A percentile compares a stretch with the other conserved stretches of the same genome.
phyloP scores from a whole-genome alignment of 1,140 invertebrate genomes.

The Drosophila pseudoananassae region DNA sequence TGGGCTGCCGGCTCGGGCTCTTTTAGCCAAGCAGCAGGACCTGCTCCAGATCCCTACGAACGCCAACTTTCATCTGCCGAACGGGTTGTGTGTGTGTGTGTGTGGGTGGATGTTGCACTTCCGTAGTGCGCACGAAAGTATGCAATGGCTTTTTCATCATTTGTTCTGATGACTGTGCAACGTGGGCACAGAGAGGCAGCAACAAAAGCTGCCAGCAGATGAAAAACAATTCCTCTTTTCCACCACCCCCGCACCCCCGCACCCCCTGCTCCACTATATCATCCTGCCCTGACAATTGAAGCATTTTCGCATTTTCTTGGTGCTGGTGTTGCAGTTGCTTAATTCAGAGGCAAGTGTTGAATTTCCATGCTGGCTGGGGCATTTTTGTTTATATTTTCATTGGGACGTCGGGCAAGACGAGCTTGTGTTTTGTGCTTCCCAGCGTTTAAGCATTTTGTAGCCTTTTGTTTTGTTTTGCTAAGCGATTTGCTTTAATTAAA shows the following conservation, averaged over 20 bases:
- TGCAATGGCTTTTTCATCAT: conserved; percentile 81
- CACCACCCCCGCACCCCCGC: no score
- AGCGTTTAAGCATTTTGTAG: conserved; percentile 68
- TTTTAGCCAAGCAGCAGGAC: conserved; percentile 7
- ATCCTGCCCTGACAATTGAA: conserved; percentile 49
- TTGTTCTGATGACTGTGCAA: conserved; percentile 74
- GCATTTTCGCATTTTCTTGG: conserved; percentile 58
- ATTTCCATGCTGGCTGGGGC: conserved; percentile 67
- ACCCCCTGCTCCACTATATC: background rate
- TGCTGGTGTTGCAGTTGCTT: conserved; percentile 66
- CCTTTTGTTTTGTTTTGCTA: conserved; percentile 74
- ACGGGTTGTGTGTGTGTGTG: conserved; percentile 29
- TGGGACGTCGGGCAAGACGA: conserved; percentile 17
- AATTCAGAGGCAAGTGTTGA: conserved; percentile 78
- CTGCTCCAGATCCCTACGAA: conserved; percentile 13
- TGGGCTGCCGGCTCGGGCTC: conserved; percentile 53
- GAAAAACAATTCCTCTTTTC: conserved; percentile 71
- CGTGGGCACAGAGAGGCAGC: conserved; percentile 69
- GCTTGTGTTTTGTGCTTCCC: conserved; percentile 36
- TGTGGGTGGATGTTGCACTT: conserved; percentile 56
- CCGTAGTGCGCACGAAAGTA: conserved; percentile 77
- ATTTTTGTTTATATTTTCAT: conserved; percentile 73
- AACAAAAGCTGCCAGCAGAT: conserved; percentile 67
- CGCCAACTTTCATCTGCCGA: conserved; percentile 35
- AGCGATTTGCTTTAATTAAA: conserved; percentile 75